Conservation (phyloP, 2,888 invertebrate species). For the Ophioninae sp. region DNA sequence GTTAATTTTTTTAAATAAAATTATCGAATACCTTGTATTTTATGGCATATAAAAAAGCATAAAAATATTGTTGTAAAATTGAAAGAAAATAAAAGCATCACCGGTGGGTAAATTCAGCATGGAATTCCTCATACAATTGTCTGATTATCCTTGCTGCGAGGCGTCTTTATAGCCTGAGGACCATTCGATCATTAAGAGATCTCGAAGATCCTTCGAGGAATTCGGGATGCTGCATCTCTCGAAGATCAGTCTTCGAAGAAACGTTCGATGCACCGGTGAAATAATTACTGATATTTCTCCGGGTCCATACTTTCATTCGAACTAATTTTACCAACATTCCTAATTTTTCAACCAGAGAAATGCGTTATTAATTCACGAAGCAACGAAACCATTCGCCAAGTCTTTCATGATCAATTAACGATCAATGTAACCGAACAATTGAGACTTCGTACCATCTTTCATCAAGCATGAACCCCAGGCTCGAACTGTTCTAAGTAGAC, state of each 20-base stretch:
- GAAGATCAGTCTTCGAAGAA: constrained; percentile 40
- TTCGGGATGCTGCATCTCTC: constrained; percentile 37
- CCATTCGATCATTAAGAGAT: constrained; percentile 46
- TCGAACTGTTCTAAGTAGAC: too few relatives aligned
- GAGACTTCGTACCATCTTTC: neutral
- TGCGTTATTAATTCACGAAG: neutral
- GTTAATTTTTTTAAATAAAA: too few relatives aligned
- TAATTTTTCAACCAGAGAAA: neutral
- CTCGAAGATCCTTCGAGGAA: constrained; percentile 50
- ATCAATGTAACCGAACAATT: neutral
- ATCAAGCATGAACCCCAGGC: neutral
- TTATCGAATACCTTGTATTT: too few relatives aligned
- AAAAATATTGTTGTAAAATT: neutral
- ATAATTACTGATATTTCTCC: constrained; percentile 18
- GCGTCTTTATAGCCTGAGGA: constrained; percentile 26
- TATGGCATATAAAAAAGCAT: neutral
- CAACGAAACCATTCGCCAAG: neutral
- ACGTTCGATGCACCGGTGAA: constrained; percentile 31
- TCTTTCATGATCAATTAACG: neutral
- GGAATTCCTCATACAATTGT: constrained; percentile 28
- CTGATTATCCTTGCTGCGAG: constrained; percentile 19
- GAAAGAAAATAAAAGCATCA: neutral
- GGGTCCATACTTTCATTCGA: constrained; percentile 6
- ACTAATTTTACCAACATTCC: constrained; percentile 3
- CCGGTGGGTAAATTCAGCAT: constrained; percentile 14